A percentile compares a stretch with the other conserved stretches of the same genome.
Conservation (phyloP, 2,113 vertebrate genomes). For the Apodemus sylvaticus region DNA sequence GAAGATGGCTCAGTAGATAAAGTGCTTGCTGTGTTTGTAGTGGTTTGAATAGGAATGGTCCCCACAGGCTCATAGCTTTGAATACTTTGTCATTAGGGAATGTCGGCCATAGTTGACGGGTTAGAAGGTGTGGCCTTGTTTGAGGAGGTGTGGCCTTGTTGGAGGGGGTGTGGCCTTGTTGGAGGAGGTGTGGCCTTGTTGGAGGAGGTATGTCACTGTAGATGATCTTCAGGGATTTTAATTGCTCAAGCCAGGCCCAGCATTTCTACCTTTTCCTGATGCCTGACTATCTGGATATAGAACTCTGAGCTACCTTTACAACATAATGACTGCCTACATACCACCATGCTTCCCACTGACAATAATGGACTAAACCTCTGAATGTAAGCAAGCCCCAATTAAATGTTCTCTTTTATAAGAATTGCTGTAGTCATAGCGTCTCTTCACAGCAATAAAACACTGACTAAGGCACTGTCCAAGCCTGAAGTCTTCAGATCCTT, state of each 20-base stretch:
- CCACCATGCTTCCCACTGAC: neutral
- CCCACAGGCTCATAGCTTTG: neutral
- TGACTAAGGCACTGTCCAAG: neutral
- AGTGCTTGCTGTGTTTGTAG: neutral
- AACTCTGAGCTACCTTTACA: neutral
- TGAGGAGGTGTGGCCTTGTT: neutral
- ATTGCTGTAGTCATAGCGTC: neutral
- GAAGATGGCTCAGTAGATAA: neutral
- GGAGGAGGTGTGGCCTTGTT: neutral
- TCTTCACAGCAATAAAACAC: neutral
- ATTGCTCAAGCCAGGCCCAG: neutral
- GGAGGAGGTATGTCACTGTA: neutral
- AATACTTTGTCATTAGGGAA: neutral
- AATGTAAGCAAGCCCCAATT: neutral
- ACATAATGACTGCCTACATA: neutral
- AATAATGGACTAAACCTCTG: neutral
- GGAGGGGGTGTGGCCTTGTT: neutral
- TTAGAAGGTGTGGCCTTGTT: neutral
- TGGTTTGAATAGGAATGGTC: neutral
- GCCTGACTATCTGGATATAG: neutral
- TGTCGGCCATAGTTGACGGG: no score
- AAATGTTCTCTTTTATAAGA: neutral
- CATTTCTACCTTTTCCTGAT: neutral
- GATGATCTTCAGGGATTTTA: neutral
- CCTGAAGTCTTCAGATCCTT: neutral